Base-by-base conservation (phyloP, 2,888 invertebrate genomes). In the Sclerodermus sp. region DNA sequence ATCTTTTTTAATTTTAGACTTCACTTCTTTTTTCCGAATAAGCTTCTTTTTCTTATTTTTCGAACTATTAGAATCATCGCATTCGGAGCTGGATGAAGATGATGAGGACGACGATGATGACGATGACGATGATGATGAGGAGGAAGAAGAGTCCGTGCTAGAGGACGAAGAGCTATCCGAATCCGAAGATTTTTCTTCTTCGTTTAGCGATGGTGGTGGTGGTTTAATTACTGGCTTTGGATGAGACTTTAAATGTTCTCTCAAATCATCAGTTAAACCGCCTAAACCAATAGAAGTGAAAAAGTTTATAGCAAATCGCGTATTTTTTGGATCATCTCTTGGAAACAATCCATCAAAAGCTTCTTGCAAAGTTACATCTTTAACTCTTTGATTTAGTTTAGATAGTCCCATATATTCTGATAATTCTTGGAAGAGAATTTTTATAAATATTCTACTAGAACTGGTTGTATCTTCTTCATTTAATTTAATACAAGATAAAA, bases 401-500 rank as follows among this genome's bases (percentile, higher is more conserved):
- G 87, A 86, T 41, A 99, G 79, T 0, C 98, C 97, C 93, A 99
- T 93, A 66, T 93, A 96, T 74, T 98, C 97, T 0, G 93, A 91
- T 46, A 99, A 79, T 77, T 99, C 98, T 84, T 93, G 93, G 76
- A 98, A 98, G 32, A 99, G 80, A 59, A 96, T 96, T 81, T 99
- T 99, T 49, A 99, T 93, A 74, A 97, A 99, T 70, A 99, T 96
- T 61, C 99, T 84, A 73, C 96, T 95, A 0, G 97, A 96, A 60
- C 96, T 96, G 0, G 96, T 96, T 0, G 99, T 98, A 62, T 98
- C 97, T 52, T 97, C 94, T 79, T 99, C 97, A 66, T 95, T 98
- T 44, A 99, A 79, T 68, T 89, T 89, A 42, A 99, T 92, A 67
- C 90, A 90, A 13, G 88, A 87, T 57, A 99, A 76, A 0, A 93